phyloP scores from a whole-genome alignment of 2,797 vertebrate genomes.

The Sandelia bainsii region DNA sequence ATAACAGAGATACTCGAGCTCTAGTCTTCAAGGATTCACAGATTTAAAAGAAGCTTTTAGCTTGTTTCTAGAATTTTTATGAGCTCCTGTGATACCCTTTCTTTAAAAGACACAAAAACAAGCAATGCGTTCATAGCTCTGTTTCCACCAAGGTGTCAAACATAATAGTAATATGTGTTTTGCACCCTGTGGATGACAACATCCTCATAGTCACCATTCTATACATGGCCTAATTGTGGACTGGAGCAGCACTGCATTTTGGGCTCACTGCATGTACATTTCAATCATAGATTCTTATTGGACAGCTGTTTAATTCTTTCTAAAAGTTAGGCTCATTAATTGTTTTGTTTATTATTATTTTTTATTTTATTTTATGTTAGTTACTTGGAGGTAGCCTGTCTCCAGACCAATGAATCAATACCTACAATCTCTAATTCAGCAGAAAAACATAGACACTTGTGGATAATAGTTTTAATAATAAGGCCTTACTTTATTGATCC shows the following conservation, averaged over 20 bases:
- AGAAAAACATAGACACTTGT: too few species aligned
- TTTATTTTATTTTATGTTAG: too few species aligned
- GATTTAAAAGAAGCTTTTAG: slow-evolving; percentile 3
- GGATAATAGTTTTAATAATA: too few species aligned
- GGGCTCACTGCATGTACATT: slow-evolving; percentile 21
- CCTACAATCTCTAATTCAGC: too few species aligned
- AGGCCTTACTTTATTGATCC: too few species aligned
- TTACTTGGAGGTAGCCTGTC: too few species aligned
- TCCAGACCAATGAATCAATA: too few species aligned
- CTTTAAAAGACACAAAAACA: background rate
- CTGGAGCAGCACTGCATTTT: background rate
- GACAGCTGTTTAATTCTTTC: background rate
- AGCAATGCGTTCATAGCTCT: background rate
- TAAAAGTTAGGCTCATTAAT: background rate
- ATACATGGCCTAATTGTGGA: too few species aligned
- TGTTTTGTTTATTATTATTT: too few species aligned
- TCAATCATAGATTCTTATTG: background rate
- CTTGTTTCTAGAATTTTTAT: slow-evolving; percentile 1
- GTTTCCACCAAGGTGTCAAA: background rate
- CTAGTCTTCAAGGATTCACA: background rate
- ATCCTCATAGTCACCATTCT: slow-evolving; percentile 1
- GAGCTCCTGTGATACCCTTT: slow-evolving; percentile 5
- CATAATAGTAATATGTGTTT: background rate
- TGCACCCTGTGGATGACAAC: background rate
- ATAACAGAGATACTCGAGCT: background rate